Evolutionary conservation across 2,113 vertebrate genomes (phyloP).

Genomic region (Uropsilus gracilis): DNA sequence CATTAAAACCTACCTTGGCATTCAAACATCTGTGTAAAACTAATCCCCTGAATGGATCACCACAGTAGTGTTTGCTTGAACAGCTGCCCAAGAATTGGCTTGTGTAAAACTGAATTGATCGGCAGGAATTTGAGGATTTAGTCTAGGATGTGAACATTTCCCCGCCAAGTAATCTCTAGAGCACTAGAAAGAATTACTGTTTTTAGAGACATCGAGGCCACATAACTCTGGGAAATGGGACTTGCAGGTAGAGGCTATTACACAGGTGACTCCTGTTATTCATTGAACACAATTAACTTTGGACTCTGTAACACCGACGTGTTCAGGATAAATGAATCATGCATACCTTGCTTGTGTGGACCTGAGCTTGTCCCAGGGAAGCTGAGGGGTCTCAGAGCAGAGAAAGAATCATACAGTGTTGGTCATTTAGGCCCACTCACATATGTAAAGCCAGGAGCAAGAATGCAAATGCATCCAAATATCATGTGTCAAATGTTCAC

Average conservation of each 20-base stretch:
- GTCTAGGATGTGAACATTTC: not conserved
- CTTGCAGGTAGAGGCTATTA: not conserved
- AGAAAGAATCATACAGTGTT: not conserved
- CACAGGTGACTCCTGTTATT: not conserved
- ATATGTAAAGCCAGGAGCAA: not conserved
- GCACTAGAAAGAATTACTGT: not conserved
- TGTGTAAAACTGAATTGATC: not conserved
- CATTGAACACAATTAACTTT: not conserved
- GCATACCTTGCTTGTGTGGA: not conserved
- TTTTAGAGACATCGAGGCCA: not conserved
- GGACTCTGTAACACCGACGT: not conserved
- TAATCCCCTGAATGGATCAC: not conserved
- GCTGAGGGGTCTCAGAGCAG: not conserved
- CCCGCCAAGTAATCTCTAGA: not conserved
- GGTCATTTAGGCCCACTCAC: not conserved
- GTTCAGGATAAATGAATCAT: not conserved
- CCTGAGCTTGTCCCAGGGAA: not conserved
- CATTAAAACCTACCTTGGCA: not conserved
- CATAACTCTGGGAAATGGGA: not conserved
- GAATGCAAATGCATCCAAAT: not conserved
- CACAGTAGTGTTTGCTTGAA: not conserved
- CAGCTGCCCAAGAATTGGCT: not conserved
- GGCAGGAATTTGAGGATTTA: conserved; percentile 1
- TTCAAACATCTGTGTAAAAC: conserved; percentile 10
- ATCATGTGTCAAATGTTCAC: not conserved